Conservation (phyloP, 37 sponge, comb jelly and placozoan genomes). For the Beroe ovata region DNA sequence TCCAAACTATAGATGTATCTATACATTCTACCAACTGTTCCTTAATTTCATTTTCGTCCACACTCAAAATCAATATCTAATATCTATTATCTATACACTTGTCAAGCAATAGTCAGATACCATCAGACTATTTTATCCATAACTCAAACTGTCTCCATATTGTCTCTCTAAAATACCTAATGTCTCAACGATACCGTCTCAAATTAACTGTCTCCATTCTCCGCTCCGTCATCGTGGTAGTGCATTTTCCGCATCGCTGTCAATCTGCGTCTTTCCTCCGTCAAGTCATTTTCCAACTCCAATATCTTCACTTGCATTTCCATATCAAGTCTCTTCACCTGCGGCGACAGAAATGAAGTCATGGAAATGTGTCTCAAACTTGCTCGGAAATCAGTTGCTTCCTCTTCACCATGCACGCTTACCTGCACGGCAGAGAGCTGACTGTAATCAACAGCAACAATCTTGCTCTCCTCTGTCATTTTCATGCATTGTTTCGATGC, state of each 20-base stretch:
- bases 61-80: too few relatives aligned
- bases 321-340: constrained; percentile 94
- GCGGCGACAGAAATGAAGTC: too few relatives aligned
- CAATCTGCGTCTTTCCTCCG: constrained; percentile 80
- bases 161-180: neutral
- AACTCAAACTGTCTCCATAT: neutral
- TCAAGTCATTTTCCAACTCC: constrained; percentile 87
- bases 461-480: constrained; percentile 58
- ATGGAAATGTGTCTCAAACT: too few relatives aligned
- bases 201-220: constrained; percentile 75
- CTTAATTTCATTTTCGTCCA: too few relatives aligned
- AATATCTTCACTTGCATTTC: constrained; percentile 82
- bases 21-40: too few relatives aligned
- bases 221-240: constrained; percentile 86
- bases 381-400: too few relatives aligned
- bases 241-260: constrained; percentile 89
- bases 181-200: neutral
- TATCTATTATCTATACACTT: too few relatives aligned
- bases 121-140: too few relatives aligned
- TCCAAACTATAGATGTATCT: too few relatives aligned
- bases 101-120: too few relatives aligned
- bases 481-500: constrained; percentile 66
- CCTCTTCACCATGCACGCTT: too few relatives aligned
- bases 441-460: constrained; percentile 65
- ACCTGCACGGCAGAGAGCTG: constrained; percentile 66